Percentiles rank a stretch among this genome's conserved stretches.
Conservation (phyloP, 2,888 invertebrate genomes). For the Agriopis leucophaearia region DNA sequence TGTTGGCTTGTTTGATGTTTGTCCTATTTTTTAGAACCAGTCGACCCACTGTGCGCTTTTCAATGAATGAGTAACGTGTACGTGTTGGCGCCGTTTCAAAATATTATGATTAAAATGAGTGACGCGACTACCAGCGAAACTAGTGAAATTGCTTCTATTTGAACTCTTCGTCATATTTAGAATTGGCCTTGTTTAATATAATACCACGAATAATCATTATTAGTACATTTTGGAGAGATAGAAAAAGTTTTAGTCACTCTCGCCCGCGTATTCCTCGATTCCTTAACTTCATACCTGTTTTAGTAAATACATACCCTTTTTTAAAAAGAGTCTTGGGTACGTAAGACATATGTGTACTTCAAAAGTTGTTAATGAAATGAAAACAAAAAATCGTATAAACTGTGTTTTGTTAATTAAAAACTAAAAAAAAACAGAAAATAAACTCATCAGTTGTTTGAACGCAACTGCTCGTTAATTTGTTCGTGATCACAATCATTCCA, state of each 20-base stretch:
- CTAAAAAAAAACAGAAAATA: too few species aligned
- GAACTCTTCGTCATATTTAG: constrained; percentile 22
- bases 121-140: constrained; percentile 42
- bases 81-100: constrained; percentile 68
- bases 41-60: constrained; percentile 39
- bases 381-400: too few species aligned
- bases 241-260: neutral
- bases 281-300: neutral
- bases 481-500: too few species aligned
- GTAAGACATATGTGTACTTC: too few species aligned
- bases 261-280: neutral
- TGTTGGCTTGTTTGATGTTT: constrained; percentile 3
- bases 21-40: neutral
- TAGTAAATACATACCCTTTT: too few species aligned
- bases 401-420: too few species aligned
- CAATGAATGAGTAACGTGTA: constrained; percentile 59
- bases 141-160: constrained; percentile 37
- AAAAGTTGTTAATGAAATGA: too few species aligned
- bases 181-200: constrained; percentile 29
- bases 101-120: constrained; percentile 59
- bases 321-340: too few species aligned
- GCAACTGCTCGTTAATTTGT: too few species aligned
- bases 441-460: too few species aligned
- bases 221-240: constrained; percentile 24
- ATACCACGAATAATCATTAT: neutral